Base-by-base conservation (phyloP, 1,140 invertebrate genomes). In the Drosophila carrolli region DNA sequence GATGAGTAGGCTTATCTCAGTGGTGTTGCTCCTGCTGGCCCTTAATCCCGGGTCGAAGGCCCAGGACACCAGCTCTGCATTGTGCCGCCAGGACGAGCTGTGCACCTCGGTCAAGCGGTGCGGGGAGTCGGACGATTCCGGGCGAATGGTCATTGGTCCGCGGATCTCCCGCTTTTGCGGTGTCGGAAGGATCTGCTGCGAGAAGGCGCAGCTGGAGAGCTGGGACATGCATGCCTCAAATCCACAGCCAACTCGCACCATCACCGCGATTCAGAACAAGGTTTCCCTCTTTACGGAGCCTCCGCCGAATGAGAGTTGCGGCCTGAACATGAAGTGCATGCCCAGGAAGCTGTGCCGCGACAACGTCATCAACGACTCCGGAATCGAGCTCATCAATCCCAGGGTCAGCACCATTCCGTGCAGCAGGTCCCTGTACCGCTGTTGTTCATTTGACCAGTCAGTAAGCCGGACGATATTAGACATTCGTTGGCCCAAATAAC, bases 121-220 rank as follows among this genome's bases (percentile, higher is more conserved):
- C 77, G 48, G 35, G 13, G 66, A 78, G 11, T 61, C 77, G 1
- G 77, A 89, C 14, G 85, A 89, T 16, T 54, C 84, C 2, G 84
- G 84, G 0, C n/a, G 32, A 0, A 75, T 32, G 7, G 32, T n/a
- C 1, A 89, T 89, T 14, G 41, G 44, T n/a, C 73, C 81, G 7
- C 80, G 84, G 2, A 62, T 83, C 10, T 48, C 55, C 0, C 53
- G 51, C 1, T 44, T 3, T 6, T 89, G 84, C 44, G 84, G 85
- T 11, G 2, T 16, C 0, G 50, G 43, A 0, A 32, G 32, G 7
- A 38, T 81, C 6, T 89, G 84, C 32, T 89, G 84, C 29, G 80
- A 89, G 3, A 68, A 48, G 5, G 68, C 56, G 7, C 84, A 88
- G 43, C 48, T 88, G 29, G 68, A 80, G 8, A 77, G 61, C 35